phyloP scores from a whole-genome alignment of 2,113 vertebrate genomes.

The Bothrops jararaca region DNA sequence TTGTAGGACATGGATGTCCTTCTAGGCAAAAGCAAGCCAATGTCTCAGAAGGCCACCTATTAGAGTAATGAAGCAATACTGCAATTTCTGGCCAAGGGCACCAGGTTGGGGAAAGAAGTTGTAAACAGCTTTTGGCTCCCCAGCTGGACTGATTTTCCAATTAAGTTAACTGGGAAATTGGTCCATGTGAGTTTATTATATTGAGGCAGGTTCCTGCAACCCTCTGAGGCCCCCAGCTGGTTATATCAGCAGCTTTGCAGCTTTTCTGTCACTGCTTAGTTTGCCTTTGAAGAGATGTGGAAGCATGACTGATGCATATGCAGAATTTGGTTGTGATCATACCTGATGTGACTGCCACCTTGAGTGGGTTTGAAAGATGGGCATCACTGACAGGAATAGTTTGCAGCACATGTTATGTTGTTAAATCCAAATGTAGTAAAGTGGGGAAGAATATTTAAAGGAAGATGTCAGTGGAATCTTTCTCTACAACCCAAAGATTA shows the following conservation, averaged over 20 bases:
- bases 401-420: neutral
- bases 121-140: neutral
- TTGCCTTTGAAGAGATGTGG: neutral
- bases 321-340: neutral
- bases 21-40: neutral
- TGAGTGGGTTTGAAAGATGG: neutral
- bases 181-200: neutral
- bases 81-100: neutral
- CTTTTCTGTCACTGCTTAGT: neutral
- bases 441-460: neutral
- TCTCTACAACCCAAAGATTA: neutral
- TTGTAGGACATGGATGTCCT: neutral
- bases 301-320: no score
- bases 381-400: neutral
- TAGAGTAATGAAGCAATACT: neutral
- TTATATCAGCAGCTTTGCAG: neutral
- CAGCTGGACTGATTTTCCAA: neutral
- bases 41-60: neutral
- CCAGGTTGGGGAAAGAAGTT: neutral
- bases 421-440: neutral
- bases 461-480: neutral
- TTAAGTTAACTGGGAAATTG: slow-evolving; percentile 1
- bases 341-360: neutral
- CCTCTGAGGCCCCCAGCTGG: neutral
- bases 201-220: neutral